A percentile compares a stretch with the other conserved stretches of the same genome.
phyloP scores from a whole-genome alignment of 2,113 vertebrate species.

The Leiothrix lutea region DNA sequence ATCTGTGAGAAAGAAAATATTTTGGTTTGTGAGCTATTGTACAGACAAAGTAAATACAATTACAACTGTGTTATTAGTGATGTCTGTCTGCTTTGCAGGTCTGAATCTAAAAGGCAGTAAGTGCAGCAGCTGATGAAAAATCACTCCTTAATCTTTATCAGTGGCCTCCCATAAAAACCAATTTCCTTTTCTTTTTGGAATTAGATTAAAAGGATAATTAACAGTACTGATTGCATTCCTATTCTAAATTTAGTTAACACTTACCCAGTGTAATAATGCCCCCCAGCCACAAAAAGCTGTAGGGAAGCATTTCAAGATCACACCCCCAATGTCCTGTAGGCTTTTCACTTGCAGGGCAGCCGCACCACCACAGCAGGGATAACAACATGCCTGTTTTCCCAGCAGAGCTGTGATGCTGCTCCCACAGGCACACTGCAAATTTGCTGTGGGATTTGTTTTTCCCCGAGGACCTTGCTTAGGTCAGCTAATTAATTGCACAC shows the following conservation, averaged over 20 bases:
- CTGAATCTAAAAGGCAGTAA: neutral
- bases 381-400: neutral
- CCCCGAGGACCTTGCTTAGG: neutral
- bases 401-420: neutral
- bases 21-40: neutral
- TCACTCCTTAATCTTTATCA: neutral
- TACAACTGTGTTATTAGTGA: neutral
- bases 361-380: neutral
- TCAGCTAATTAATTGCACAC: neutral
- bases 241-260: neutral
- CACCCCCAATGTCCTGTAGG: neutral
- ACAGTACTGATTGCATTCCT: neutral
- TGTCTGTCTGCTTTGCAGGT: neutral
- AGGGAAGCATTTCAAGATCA: neutral
- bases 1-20: neutral
- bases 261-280: neutral
- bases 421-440: neutral
- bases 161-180: neutral
- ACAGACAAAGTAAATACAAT: neutral
- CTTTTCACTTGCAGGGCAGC: neutral
- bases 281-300: neutral
- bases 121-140: neutral
- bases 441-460: neutral
- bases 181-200: slow-evolving; percentile 13
- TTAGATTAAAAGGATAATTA: neutral